Evolutionary conservation across 2,113 vertebrate genomes (phyloP), one percentile per base, ranked within the genome.

Genomic region (Halichoeres trimaculatus): DNA sequence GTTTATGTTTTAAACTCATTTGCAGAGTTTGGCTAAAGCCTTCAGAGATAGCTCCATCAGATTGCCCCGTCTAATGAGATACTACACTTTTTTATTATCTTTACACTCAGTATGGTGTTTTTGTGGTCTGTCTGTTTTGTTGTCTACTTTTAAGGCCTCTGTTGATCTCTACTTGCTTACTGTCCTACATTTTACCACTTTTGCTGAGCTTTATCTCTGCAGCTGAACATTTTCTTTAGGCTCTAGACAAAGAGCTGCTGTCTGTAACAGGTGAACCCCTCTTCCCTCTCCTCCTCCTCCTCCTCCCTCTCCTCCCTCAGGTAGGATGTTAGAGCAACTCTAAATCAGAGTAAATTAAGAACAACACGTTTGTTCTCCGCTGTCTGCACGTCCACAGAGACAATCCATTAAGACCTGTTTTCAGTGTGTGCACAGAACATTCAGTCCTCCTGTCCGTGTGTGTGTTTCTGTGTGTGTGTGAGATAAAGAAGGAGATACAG

Each of bases 361-460:
- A 11, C 4, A 51, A 26, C 41, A 6, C 3, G 41, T 43, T 43
- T 43, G 41, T 43, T 43, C 10, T 45, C 51, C 5, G 52, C 43
- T 45, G 43, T 45, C 16, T 45, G 43, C 43, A 8, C 16, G 8
- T 17, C 43, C 43, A 48, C 5, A 56, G 57, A 84, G 67, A 60
- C 68, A 26, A 65, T 70, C 80, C 54, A 79, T 77, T 86, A 81
- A 78, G 79, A 59, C 74, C 58, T 66, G 51, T 14, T 77, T 67
- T 72, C 61, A 64, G 64, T 45, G 50, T 57, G 77, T 41, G 13
- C 20, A 45, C 20, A 64, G 80, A 83, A 84, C 78, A 80, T 69
- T 66, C 66, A 78, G 78, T 81, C 70, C 72, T 67, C 55, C 5
- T 19, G 48, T 34, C 38, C 51, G 40, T 72, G 48, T 58, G 26